Evolutionary conservation across 2,797 vertebrate species (phyloP), one percentile per base, ranked within the genome.

Genomic region (Diplodus puntazzo): DNA sequence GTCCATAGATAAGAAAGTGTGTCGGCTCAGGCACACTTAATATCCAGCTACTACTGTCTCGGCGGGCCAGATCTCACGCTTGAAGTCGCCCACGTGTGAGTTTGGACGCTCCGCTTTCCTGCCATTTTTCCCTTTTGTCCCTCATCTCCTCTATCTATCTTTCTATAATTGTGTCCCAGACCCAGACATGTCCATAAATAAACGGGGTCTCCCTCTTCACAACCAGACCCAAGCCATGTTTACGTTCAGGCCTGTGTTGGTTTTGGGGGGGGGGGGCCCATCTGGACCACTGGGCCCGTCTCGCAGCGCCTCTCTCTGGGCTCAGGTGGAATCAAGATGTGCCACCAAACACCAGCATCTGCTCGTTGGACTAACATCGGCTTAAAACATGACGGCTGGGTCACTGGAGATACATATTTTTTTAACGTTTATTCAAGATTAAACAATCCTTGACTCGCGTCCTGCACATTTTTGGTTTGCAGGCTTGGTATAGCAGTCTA

Each of bases 151-250:
- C 87, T 84, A 92, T 90, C 89, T 93, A 82, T 90, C 85, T 88
- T 87, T 88, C 84, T 91, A 84, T 89, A 92, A 84, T 90, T 87
- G 90, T 90, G 87, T 87, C 83, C 85, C 90, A 93, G 93, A 94
- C 92, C 81, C 87, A 93, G 94, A 95, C 94, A 65, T 88, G 89
- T 94, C 91, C 92, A 95, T 92, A 94, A 95, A 95, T 95, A 95
- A 95, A 94, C 93, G 69, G 88, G 91, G 80, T 84, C 84, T 92
- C 89, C 82, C 80, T 84, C 69, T 90, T 84, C 82, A 87, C 86
- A 85, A 89, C 85, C 79, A 88, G 88, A 91, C 87, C 89, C 82
- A 62, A 87, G 86, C 88, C 83, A 82, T 94, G 94, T 94, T 95
- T 94, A 93, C 84, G 83, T 93, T 94, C 55, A 74, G 88, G 84